phyloP scores from a whole-genome alignment of 2,888 invertebrate species.

The Aleiodes testaceus region DNA sequence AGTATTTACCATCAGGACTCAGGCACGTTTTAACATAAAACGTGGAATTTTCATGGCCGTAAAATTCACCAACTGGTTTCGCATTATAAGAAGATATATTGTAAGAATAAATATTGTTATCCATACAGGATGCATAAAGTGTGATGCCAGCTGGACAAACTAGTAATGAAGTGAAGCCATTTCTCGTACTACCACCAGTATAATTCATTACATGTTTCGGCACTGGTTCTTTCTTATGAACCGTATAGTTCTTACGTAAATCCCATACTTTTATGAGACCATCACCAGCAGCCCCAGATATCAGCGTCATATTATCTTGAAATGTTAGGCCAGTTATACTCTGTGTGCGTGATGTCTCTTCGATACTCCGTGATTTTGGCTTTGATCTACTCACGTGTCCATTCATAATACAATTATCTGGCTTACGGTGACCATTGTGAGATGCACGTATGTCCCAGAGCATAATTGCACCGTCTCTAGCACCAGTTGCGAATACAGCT shows the following conservation, averaged over 20 bases:
- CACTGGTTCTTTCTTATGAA: slow-evolving; percentile 80
- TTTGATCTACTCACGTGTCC: slow-evolving; percentile 77
- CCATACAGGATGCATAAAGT: slow-evolving; percentile 91
- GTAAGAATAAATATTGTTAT: slow-evolving; percentile 89
- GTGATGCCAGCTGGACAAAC: slow-evolving; percentile 81
- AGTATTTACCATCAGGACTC: slow-evolving; percentile 86
- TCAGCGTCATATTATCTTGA: slow-evolving; percentile 84
- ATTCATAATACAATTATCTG: slow-evolving; percentile 83
- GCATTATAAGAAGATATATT: slow-evolving; percentile 82
- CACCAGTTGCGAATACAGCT: slow-evolving; percentile 89
- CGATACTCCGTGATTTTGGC: slow-evolving; percentile 75
- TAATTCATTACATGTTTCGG: slow-evolving; percentile 85
- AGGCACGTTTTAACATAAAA: slow-evolving; percentile 90
- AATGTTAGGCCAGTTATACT: slow-evolving; percentile 90
- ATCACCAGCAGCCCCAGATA: slow-evolving; percentile 91
- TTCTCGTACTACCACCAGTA: slow-evolving; percentile 80
- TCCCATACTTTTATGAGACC: slow-evolving; percentile 93
- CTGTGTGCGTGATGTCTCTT: slow-evolving; percentile 76
- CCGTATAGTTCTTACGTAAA: slow-evolving; percentile 85
- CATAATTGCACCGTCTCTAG: slow-evolving; percentile 89
- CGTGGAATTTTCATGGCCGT: slow-evolving; percentile 85
- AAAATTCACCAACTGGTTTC: slow-evolving; percentile 75
- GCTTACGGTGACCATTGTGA: slow-evolving; percentile 74
- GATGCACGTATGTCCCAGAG: slow-evolving; percentile 86
- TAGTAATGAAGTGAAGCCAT: slow-evolving; percentile 85